Conservation (phyloP, 2,797 vertebrate species). For the Danio jaintianensis region DNA sequence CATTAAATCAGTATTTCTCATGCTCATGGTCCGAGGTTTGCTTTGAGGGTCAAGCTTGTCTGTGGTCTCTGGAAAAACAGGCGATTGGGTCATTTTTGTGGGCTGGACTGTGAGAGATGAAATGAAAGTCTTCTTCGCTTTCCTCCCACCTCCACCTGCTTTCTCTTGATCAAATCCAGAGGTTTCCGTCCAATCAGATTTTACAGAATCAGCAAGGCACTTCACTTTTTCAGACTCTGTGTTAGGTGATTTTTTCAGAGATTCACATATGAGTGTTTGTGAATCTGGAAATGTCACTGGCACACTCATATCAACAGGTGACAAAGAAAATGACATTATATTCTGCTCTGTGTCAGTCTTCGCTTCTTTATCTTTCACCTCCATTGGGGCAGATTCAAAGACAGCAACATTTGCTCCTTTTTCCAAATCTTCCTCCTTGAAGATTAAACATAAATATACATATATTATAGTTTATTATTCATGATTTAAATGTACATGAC, state of each 20-base stretch:
- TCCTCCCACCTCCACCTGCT: neutral
- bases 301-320: neutral
- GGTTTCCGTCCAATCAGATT: neutral
- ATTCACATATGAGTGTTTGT: neutral
- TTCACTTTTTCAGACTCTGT: neutral
- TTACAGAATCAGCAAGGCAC: neutral
- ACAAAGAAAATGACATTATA: slow-evolving; percentile 12
- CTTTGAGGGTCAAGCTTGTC: neutral
- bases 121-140: neutral
- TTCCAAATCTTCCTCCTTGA: neutral
- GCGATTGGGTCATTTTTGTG: neutral
- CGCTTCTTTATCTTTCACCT: neutral
- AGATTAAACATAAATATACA: neutral
- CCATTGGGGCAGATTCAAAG: neutral
- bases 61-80: slow-evolving; percentile 2
- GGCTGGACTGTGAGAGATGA: neutral
- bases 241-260: neutral
- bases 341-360: neutral
- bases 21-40: neutral
- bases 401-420: neutral
- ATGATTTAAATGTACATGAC: neutral
- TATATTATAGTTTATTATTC: neutral
- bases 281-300: neutral
- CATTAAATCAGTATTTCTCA: neutral
- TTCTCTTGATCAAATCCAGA: neutral